phyloP scores from a whole-genome alignment of 2,113 vertebrate genomes.

The Ursus arctos region DNA sequence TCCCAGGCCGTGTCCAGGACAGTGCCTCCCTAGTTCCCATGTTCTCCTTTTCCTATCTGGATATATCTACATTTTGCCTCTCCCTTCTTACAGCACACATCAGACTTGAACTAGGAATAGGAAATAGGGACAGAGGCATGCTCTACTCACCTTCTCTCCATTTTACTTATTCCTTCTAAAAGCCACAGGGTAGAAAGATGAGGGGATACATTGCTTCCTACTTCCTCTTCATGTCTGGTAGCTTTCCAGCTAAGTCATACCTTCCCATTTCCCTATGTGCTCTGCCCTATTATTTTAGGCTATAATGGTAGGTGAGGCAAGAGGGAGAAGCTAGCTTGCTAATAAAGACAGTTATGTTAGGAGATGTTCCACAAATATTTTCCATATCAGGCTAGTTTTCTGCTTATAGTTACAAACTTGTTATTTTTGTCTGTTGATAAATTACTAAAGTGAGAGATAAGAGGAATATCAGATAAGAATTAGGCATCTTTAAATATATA shows the following conservation, averaged over 20 bases:
- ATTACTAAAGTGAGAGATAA: slow-evolving; percentile 8
- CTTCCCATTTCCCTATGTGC: neutral
- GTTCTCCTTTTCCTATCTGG: neutral
- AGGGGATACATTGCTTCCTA: neutral
- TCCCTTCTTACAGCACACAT: neutral
- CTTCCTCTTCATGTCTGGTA: neutral
- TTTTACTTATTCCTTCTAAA: neutral
- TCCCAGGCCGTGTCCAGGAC: neutral
- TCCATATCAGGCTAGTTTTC: neutral
- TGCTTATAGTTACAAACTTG: neutral
- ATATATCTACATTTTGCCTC: neutral
- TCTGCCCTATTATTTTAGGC: neutral
- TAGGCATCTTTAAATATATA: neutral
- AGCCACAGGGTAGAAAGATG: neutral
- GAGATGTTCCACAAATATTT: neutral
- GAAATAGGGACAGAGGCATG: neutral
- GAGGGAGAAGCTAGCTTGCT: neutral
- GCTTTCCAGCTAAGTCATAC: neutral
- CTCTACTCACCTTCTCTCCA: neutral
- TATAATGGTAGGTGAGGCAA: neutral
- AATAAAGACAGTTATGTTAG: neutral
- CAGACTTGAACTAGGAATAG: neutral
- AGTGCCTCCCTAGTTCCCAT: neutral
- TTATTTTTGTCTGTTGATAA: neutral
- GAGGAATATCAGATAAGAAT: neutral